Base-by-base conservation (phyloP, 2,113 vertebrate species). In the Cettia cetti region DNA sequence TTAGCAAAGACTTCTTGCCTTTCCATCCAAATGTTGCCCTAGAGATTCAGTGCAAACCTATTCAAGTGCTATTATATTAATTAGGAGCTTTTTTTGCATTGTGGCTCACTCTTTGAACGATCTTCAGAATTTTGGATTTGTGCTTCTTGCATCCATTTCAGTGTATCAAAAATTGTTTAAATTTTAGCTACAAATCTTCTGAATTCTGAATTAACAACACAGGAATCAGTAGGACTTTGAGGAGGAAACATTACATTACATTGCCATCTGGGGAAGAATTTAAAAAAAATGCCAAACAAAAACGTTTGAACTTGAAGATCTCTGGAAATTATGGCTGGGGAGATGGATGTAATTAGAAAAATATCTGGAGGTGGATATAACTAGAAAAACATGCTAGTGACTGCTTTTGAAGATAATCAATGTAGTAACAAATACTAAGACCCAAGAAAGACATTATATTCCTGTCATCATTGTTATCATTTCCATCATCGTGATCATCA, bases 401-500 rank as follows among this genome's bases (percentile, higher is more conserved):
- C 5, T 8, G 20, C 15, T 81, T 89, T 70, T 88, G 35, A 80
- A 82, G 35, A 63, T 22, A 66, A 35, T 0, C 3, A 1, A 22
- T 65, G 15, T 13, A 72, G 40, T 69, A 86, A 81, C 5, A 79
- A 23, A n/a, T 77, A 30, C 9, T 30, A 72, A 70, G 24, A 42
- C 44, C 42, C 20, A 66, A 85, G 53, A 60, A 75, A 33, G 14
- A 19, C 0, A 15, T 66, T 3, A 53, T 82, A 47, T 57, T 74
- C 6, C 64, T 71, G 26, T 76, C 52, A 50, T 78, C 18, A 11
- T 28, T 5, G 0, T 20, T 49, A 31, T 26, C 0, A 24, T 50
- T 76, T 50, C 10, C 14, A 11, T 39, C 2, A 7, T 50, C 0
- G 0, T 24, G 4, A 3, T 63, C 47, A 18, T 64, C 66, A 27